Conservation (phyloP, 2,888 invertebrate species). For the Embidobia sp. region DNA sequence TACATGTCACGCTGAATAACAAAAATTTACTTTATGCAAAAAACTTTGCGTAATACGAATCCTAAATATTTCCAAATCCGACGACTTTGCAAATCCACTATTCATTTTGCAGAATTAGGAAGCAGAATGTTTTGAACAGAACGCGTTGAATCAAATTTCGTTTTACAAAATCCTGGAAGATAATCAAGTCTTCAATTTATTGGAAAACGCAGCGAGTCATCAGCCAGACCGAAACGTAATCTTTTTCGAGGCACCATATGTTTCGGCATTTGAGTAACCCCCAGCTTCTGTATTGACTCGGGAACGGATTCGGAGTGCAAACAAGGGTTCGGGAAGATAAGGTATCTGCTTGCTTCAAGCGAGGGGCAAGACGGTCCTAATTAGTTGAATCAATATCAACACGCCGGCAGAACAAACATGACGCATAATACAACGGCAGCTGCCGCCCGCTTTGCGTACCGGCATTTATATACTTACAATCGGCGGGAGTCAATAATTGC, state of each 20-base stretch:
- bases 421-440: conserved; percentile 65
- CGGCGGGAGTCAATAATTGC: conserved; percentile 56
- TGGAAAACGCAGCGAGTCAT: conserved; percentile 2
- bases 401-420: conserved; percentile 70
- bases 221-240: background rate
- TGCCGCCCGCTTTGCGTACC: conserved; percentile 43
- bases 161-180: no score
- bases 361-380: conserved; percentile 66
- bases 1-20: no score
- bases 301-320: conserved; percentile 50
- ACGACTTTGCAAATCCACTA: no score
- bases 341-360: conserved; percentile 56
- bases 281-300: conserved; percentile 51
- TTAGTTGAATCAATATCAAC: conserved; percentile 77
- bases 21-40: no score
- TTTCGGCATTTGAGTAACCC: conserved; percentile 50
- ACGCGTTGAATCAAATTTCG: no score
- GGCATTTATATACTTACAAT: conserved; percentile 65
- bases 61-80: no score
- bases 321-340: conserved; percentile 61
- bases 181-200: no score
- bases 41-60: no score
- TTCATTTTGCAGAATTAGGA: no score
- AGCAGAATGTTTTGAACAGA: no score
- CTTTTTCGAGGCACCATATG: conserved; percentile 54